phyloP scores from a whole-genome alignment of 2,888 invertebrate genomes.

The Eristalis arbustorum region DNA sequence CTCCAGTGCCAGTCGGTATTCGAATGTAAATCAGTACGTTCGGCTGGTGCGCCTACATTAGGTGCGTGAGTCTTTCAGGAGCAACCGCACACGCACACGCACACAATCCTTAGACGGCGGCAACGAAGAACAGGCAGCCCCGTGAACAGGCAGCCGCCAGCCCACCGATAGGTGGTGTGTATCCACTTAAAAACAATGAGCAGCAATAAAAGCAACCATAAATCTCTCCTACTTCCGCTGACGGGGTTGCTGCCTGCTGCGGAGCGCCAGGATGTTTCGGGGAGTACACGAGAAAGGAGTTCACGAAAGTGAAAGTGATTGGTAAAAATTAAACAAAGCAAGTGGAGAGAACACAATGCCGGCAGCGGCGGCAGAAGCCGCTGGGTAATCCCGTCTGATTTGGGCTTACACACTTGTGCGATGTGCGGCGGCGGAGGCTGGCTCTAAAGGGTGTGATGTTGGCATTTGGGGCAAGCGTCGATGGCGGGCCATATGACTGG shows the following conservation, averaged over 20 bases:
- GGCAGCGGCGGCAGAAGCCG: not conserved
- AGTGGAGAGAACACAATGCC: not conserved
- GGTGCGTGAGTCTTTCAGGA: slow-evolving; percentile 38
- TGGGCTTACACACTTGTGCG: slow-evolving; percentile 9
- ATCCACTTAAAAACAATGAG: slow-evolving; percentile 57
- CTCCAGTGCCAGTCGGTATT: not conserved
- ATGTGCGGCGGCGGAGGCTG: not conserved
- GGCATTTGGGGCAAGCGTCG: not conserved
- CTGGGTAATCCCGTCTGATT: slow-evolving; percentile 24
- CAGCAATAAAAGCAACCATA: slow-evolving; percentile 63
- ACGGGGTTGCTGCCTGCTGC: slow-evolving; percentile 30
- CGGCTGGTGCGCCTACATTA: slow-evolving; percentile 14
- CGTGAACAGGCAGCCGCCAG: slow-evolving; percentile 1
- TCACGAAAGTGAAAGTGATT: slow-evolving; percentile 53
- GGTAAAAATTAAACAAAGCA: slow-evolving; percentile 41
- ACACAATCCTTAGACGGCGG: not conserved
- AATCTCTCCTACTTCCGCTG: slow-evolving; percentile 55
- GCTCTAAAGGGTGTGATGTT: slow-evolving; percentile 2
- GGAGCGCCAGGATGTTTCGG: slow-evolving; percentile 23
- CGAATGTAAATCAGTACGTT: slow-evolving; percentile 41
- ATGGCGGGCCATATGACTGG: not conserved
- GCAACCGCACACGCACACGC: not conserved
- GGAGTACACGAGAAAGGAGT: slow-evolving; percentile 46
- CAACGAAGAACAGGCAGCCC: not conserved
- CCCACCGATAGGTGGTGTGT: slow-evolving; percentile 37